Evolutionary conservation across 2,888 invertebrate species (phyloP).

Genomic region (Anarsia innoxiella): DNA sequence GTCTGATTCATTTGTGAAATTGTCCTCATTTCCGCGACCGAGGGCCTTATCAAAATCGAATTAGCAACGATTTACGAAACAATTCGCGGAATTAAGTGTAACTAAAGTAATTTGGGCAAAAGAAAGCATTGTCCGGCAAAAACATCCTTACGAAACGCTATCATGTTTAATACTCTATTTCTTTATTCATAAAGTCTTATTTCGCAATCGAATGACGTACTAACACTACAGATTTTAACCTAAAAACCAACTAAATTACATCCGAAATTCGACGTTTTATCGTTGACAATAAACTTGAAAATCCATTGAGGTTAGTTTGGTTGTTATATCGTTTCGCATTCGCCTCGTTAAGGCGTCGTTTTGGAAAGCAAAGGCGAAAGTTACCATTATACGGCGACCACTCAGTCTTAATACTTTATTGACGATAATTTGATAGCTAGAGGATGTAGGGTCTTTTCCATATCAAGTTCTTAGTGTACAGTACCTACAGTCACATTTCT

Average conservation of each 20-base stretch:
- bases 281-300: no score
- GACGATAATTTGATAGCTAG: no score
- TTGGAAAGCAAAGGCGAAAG: constrained; percentile 72
- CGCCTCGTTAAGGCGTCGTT: constrained; percentile 30
- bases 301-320: no score
- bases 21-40: constrained; percentile 16
- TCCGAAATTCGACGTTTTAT: no score
- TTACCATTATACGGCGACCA: constrained; percentile 46
- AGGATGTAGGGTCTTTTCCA: neutral
- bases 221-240: no score
- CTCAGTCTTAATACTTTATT: constrained; percentile 47
- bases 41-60: constrained; percentile 42
- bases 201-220: no score
- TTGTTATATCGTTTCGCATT: constrained; percentile 7
- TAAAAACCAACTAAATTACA: no score
- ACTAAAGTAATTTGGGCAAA: constrained; percentile 42
- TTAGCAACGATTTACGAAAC: constrained; percentile 27
- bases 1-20: constrained; percentile 19
- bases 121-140: constrained; percentile 33
- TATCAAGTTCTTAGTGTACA: no score
- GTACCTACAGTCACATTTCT: no score
- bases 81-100: constrained; percentile 32
- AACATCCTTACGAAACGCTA: no score
- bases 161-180: no score
- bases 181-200: no score